Base-by-base conservation (phyloP, 2,888 invertebrate genomes). In the Cyaniris semiargus region DNA sequence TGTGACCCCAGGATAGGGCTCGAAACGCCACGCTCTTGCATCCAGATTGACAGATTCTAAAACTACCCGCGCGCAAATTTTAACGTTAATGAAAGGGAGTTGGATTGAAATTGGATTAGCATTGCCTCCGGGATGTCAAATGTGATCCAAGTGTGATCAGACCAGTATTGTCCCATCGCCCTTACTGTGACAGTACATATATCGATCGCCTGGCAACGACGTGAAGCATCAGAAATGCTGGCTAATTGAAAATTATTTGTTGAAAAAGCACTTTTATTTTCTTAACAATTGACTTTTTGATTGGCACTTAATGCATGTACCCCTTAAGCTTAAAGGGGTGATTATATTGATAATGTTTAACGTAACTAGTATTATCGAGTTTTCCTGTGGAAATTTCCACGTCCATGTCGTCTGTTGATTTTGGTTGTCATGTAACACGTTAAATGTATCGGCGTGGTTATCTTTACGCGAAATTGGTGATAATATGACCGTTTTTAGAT, bases 101-200 rank as follows among this genome's bases (percentile, higher is more conserved):
- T 31, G 15, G 27, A 5, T 66, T 6, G 15, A 66, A 31, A 31
- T 66, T 66, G 10, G 6, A 13, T 31, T 66, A 27, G 66, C 21
- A 3, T 66, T 60, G 21, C 13, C 21, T 66, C 15, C 1, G 0
- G 15, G 27, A 66, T 66, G 66, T 66, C 66, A 66, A 58, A 66
- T 82, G 86, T 85, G 82, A 85, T 85, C 86, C 85, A 85, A 86
- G 86, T 85, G 85, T 86, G 80, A 79, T 82, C 80, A 80, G 81
- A 81, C 80, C 81, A 76, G 78, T 60, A 78, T 60, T 75, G 78
- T 77, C 71, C 58, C 78, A 78, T 77, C 77, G 78, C 75, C 77
- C 76, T 76, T 76, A 76, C 76, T 71, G 78, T 78, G 78, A 78
- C 80, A 78, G 66, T 66, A 76, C 31, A 81, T 81, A 76, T 66